Conservation (phyloP, 2,113 vertebrate genomes). For the Cavia aperea region DNA sequence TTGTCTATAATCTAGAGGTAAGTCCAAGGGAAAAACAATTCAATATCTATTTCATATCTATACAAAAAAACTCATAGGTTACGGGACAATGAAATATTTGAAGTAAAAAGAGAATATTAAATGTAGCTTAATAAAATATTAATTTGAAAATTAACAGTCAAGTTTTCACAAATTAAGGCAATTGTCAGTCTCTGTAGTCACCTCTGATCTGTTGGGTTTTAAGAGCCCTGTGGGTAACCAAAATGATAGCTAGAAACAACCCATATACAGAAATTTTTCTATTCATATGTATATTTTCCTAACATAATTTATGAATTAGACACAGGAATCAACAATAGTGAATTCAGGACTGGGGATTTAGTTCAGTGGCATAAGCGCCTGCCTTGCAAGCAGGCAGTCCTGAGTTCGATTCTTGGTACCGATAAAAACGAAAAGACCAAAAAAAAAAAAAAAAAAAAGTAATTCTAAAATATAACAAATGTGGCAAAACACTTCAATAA, state of each 20-base stretch:
- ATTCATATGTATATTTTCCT: background rate
- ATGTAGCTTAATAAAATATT: background rate
- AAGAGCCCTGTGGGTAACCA: background rate
- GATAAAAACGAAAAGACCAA: too few relatives aligned
- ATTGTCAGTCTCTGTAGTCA: background rate
- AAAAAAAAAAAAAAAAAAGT: too few relatives aligned
- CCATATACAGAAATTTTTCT: background rate
- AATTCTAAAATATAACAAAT: background rate
- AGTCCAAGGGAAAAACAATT: background rate
- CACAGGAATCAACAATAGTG: background rate
- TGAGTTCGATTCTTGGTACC: too few relatives aligned
- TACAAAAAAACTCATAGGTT: background rate
- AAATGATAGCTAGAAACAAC: background rate
- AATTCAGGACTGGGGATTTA: background rate
- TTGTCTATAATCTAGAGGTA: too few relatives aligned
- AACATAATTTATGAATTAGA: background rate
- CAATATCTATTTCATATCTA: background rate
- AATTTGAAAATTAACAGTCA: background rate
- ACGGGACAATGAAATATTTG: background rate
- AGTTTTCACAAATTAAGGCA: background rate
- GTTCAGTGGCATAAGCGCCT: too few relatives aligned
- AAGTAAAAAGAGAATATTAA: background rate
- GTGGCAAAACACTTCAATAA: background rate
- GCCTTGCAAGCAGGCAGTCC: too few relatives aligned
- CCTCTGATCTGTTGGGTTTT: background rate